A percentile compares a stretch with the other conserved stretches of the same genome.
phyloP scores from a whole-genome alignment of 2,888 invertebrate genomes.

The Ceraclea dissimilis region DNA sequence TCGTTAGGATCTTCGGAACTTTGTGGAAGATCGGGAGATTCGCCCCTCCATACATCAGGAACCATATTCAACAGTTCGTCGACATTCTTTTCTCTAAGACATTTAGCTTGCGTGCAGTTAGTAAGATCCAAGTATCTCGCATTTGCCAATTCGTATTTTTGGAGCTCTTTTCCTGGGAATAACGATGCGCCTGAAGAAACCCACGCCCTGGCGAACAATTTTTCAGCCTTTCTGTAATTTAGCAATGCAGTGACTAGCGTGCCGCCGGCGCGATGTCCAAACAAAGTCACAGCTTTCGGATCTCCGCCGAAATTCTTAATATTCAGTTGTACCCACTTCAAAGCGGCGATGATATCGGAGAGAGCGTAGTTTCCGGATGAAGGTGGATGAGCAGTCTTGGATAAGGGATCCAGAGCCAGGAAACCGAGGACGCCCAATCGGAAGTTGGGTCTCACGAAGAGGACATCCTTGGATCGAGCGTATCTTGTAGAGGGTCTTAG shows the following conservation, averaged over 20 bases:
- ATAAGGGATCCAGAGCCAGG: constrained; percentile 63
- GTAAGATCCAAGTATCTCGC: constrained; percentile 51
- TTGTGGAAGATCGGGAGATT: constrained; percentile 48
- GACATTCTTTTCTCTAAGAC: constrained; percentile 47
- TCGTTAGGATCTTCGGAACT: constrained; percentile 47
- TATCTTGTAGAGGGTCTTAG: constrained; percentile 68
- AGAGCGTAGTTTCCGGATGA: constrained; percentile 83
- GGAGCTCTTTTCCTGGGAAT: constrained; percentile 58
- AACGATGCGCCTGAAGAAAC: constrained; percentile 69
- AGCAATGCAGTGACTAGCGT: constrained; percentile 73
- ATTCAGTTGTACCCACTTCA: constrained; percentile 75
- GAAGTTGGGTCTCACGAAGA: constrained; percentile 83
- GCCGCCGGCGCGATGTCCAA: constrained; percentile 81
- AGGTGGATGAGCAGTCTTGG: constrained; percentile 60
- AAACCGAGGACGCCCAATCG: constrained; percentile 75
- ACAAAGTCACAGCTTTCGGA: constrained; percentile 65
- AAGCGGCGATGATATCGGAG: constrained; percentile 67
- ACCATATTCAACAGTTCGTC: constrained; percentile 58
- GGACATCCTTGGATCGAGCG: constrained; percentile 68
- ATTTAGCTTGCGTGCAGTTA: constrained; percentile 51
- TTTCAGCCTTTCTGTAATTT: constrained; percentile 51
- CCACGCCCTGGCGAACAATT: constrained; percentile 71
- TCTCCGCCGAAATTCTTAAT: constrained; percentile 81
- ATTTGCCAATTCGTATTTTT: constrained; percentile 54
- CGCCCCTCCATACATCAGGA: constrained; percentile 64